Base-by-base conservation (phyloP, 2,888 invertebrate species). In the Tineola bisselliella region DNA sequence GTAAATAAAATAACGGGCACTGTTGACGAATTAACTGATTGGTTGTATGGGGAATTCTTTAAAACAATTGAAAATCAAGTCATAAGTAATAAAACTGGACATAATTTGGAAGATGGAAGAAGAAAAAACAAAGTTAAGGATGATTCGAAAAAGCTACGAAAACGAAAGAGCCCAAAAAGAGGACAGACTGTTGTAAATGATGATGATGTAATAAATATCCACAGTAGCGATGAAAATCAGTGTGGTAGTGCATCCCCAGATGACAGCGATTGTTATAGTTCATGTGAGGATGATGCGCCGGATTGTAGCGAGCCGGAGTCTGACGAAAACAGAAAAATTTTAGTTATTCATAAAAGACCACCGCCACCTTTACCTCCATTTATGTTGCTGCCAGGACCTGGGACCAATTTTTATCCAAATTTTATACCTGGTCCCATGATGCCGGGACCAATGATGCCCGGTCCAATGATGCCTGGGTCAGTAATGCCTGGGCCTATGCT, bases 21-120 rank as follows among this genome's bases (percentile, higher is more conserved):
- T 4, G 70, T 75, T 2, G 75, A 76, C 52, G 74, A 73, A 62
- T 71, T 86, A 33, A 76, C 84, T 15, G 82, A 84, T 63, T 87
- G 86, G 86, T 71, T 87, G 10, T 86, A 84, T 63, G 83, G 83
- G 63, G 84, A 86, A 63, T 87, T 87, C 63, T 84, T 83, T 63
- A 83, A 84, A 74, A 79, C 84, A 15, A 77, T 87, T 56, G 86
- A 87, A 65, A 80, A 72, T 56, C 81, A 83, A 74, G 79, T 84
- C 1, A 77, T 84, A 1, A 56, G 80, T 62, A 77, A 81, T 62
- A 77, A 77, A 44, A 79, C 84, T 11, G 70, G 69, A 4, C 69
- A 68, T 44, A 64, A 71, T 25, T 8, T 54, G 18, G 66, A 69
- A 56, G 72, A 58, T 33, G 33, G 58, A 33, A n/a, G 84, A 66